These are phyloP conservation scores for Phalera bucephala DNA, from an alignment of 2,888 invertebrate genomes.

Conservation along the genomic window DNA sequence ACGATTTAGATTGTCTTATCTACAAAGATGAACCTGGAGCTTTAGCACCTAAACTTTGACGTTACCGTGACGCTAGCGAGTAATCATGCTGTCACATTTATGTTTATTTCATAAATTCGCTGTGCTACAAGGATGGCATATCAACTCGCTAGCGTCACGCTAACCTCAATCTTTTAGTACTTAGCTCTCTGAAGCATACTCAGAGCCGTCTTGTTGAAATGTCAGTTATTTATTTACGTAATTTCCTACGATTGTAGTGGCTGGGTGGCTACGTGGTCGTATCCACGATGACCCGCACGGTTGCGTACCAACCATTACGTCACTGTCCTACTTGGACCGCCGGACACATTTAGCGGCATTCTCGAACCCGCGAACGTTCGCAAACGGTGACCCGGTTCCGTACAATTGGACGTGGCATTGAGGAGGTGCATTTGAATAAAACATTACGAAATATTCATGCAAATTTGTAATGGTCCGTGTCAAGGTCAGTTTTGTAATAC, in stretches of 20 bases:
- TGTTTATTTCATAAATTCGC: too few species aligned
- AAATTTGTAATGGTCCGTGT: slow-evolving; percentile 47
- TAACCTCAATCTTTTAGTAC: too few species aligned
- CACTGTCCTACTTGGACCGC: slow-evolving; percentile 51
- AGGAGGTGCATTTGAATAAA: slow-evolving; percentile 45
- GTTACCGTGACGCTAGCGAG: too few species aligned
- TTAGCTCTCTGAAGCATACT: too few species aligned
- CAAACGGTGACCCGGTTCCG: slow-evolving; percentile 44
- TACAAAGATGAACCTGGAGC: too few species aligned
- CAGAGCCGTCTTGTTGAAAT: too few species aligned
- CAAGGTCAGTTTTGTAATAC: slow-evolving; percentile 48
- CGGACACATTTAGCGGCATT: slow-evolving; percentile 36
- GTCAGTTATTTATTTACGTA: too few species aligned
- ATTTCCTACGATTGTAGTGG: slow-evolving; percentile 26
- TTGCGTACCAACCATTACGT: slow-evolving; percentile 59
- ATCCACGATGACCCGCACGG: slow-evolving; percentile 35
- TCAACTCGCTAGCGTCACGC: too few species aligned
- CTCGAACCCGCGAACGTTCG: slow-evolving; percentile 13
- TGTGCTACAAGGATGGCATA: too few species aligned
- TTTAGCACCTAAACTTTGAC: too few species aligned
- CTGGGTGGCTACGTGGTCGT: slow-evolving; percentile 24
- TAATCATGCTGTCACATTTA: too few species aligned
- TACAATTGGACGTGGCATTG: slow-evolving; percentile 56
- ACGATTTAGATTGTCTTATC: too few species aligned
- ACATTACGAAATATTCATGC: slow-evolving; percentile 53